Conservation (phyloP, 1,140 invertebrate species). For the Trinorchestia longiramus region DNA sequence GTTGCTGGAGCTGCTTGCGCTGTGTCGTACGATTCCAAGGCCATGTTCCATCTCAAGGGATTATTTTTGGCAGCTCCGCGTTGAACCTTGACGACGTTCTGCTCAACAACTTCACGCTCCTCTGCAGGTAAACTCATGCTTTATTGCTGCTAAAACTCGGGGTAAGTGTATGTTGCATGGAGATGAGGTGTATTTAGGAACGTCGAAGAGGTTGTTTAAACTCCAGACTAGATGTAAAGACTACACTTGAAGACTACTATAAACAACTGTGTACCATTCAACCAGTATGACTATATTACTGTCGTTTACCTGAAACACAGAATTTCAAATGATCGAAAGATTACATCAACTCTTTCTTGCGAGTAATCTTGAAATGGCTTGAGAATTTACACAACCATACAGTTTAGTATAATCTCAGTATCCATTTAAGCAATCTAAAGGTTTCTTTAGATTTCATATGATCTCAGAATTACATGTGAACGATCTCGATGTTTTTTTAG, state of each 20-base stretch:
- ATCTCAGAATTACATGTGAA: not conserved
- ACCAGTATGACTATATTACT: not conserved
- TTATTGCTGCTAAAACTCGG: not conserved
- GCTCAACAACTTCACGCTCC: not conserved
- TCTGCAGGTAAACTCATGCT: not conserved
- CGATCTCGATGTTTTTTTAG: not conserved
- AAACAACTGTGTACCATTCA: not conserved
- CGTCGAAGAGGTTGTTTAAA: not conserved
- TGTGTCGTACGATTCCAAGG: not conserved
- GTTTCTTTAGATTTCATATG: not conserved
- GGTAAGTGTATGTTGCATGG: not conserved
- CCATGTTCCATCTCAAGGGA: not conserved
- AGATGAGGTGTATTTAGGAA: not conserved
- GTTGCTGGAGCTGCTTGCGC: not conserved
- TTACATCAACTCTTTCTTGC: not conserved
- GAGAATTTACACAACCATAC: not conserved
- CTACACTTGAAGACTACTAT: not conserved
- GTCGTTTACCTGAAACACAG: not conserved
- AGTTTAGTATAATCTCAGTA: not conserved
- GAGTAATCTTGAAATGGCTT: not conserved
- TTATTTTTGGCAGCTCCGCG: not conserved
- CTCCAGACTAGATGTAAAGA: not conserved
- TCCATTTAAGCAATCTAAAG: not conserved
- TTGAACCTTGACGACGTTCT: not conserved
- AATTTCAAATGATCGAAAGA: not conserved